Percentiles rank a stretch among this genome's conserved stretches.
These are phyloP conservation scores for Eriosoma lanigerum DNA, from an alignment of 1,140 invertebrate genomes.

Conservation along the genomic window DNA sequence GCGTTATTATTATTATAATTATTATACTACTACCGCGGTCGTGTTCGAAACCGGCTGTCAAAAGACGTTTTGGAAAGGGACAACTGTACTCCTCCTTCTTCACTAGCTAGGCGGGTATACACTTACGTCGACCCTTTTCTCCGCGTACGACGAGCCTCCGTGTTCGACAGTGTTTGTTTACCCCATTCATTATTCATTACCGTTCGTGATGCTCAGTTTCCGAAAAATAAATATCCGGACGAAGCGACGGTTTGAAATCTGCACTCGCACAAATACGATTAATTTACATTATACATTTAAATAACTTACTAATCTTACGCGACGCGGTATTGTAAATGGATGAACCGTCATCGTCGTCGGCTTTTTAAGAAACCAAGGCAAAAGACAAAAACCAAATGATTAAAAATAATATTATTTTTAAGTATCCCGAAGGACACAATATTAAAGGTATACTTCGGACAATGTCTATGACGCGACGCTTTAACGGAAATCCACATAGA, in stretches of 20 bases:
- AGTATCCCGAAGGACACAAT: neutral
- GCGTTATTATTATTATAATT: too few relatives aligned
- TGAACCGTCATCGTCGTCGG: neutral
- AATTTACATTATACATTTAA: neutral
- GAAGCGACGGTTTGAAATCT: too few relatives aligned
- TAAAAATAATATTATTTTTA: neutral
- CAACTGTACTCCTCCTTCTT: neutral
- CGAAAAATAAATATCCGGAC: neutral
- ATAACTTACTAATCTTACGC: neutral
- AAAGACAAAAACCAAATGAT: neutral
- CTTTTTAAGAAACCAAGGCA: neutral
- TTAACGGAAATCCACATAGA: neutral
- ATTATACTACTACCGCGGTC: neutral
- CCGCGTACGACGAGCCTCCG: neutral
- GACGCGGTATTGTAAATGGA: neutral
- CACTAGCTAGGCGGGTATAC: neutral
- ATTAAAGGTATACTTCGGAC: neutral
- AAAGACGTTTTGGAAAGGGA: neutral
- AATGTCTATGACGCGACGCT: neutral
- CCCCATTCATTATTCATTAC: slow-evolving; percentile 17
- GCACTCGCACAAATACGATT: neutral
- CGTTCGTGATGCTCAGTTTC: neutral
- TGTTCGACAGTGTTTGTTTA: slow-evolving; percentile 5
- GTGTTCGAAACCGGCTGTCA: slow-evolving; percentile 3
- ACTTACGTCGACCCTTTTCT: too few relatives aligned